These are phyloP conservation scores for Salvelinus fontinalis DNA, from an alignment of 2,113 vertebrate species.

Conservation along the genomic window DNA sequence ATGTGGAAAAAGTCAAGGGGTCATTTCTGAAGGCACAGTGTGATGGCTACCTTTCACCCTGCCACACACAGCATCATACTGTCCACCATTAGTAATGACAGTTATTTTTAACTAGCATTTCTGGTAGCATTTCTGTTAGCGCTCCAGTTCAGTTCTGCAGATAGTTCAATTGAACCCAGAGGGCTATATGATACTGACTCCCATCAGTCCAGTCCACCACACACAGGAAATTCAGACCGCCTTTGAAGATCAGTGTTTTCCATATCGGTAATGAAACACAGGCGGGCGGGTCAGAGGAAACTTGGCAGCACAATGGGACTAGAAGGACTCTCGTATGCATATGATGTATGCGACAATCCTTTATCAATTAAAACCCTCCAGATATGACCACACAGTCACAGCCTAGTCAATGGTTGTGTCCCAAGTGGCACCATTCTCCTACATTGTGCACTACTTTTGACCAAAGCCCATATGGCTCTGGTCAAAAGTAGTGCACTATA, in stretches of 20 bases:
- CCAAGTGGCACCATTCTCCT: neutral
- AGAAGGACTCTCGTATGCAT: conserved; percentile 25
- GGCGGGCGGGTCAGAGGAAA: conserved; percentile 41
- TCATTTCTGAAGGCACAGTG: too few relatives aligned
- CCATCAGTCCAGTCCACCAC: conserved; percentile 40
- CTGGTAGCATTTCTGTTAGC: conserved; percentile 41
- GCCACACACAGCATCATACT: conserved; percentile 6
- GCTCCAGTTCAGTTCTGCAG: conserved; percentile 44
- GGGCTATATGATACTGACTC: conserved; percentile 64
- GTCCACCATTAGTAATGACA: conserved; percentile 30
- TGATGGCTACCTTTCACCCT: neutral
- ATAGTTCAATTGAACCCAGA: conserved; percentile 63
- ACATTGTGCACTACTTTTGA: too few relatives aligned
- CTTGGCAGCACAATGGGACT: conserved; percentile 34
- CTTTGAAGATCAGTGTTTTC: conserved; percentile 72
- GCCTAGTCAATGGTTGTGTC: conserved; percentile 18
- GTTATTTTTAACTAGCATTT: conserved; percentile 32
- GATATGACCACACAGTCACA: conserved; percentile 18
- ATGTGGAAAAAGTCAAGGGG: too few relatives aligned
- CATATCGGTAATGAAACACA: conserved; percentile 75
- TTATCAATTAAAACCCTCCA: conserved; percentile 24
- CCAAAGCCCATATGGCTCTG: too few relatives aligned
- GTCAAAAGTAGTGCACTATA: too few relatives aligned
- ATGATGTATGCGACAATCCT: conserved; percentile 24
- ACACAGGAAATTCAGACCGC: conserved; percentile 67